Evolutionary conservation across 2,888 invertebrate genomes (phyloP), one percentile per base, ranked within the genome.

Genomic region (Acanthosoma haemorrhoidale): DNA sequence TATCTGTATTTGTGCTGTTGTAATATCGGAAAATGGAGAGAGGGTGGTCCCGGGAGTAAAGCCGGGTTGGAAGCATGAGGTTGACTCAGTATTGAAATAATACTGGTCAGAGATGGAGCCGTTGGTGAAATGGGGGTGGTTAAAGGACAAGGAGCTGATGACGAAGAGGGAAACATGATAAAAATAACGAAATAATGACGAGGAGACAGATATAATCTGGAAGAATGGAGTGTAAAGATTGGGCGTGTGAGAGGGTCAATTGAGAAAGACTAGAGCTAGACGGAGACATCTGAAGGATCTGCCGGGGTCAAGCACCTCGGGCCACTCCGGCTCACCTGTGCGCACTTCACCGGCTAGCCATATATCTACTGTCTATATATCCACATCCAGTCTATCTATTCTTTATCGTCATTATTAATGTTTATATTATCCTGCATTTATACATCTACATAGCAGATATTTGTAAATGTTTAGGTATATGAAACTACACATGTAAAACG

Each of bases 271-370:
- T 21, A 59, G 61, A 61, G 16, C 61, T 61, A 38, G 61, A 38
- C 18, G 61, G 61, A 61, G 61, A 61, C 61, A 61, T 61, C 61
- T 61, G 61, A 61, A 34, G 34, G 60, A 34, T 60, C 60, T 8
- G 3, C 34, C 11, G 61, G 21, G 61, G 61, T 61, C 61, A 61
- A 61, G 21, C 11, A 36, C 61, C 61, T 61, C 2, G n/a, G 13
- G 6, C 38, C 36, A 15, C 21, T 36, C 21, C 36, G 21, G 34
- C 34, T 36, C 36, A 32, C 36, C 32, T 21, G 36, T 36, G 21
- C 61, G 15, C 18, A 15, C 18, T 16, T 61, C 61, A 41, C 41
- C 5, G n/a, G n/a, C n/a, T n/a, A n/a, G n/a, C 51, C 51, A 51
- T 51, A 51, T 51, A 51, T 21, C 36, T 36, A 36, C 61, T 61